Evolutionary conservation across 1,140 invertebrate species (phyloP).

Genomic region (Drosophila albomicans): DNA sequence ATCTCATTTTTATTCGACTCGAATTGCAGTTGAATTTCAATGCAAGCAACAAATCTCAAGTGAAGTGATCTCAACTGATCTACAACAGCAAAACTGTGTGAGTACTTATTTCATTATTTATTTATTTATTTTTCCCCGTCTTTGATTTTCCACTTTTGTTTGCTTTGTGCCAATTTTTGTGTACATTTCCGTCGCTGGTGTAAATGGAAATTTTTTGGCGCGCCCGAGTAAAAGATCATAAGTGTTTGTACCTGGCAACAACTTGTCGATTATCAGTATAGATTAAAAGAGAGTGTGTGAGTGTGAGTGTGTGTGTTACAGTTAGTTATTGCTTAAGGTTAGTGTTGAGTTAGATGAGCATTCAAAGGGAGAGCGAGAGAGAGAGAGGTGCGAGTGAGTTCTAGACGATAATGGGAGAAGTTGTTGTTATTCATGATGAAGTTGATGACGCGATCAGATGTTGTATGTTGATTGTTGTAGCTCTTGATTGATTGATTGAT

Average conservation of each 20-base stretch:
- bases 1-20: not conserved
- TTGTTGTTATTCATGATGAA: too few species aligned
- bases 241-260: slow-evolving; percentile 9
- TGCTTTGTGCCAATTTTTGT: too few species aligned
- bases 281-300: not conserved
- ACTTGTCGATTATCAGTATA: not conserved
- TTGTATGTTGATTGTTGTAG: not conserved
- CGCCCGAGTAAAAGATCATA: not conserved
- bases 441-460: slow-evolving; percentile 33
- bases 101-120: not conserved
- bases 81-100: not conserved
- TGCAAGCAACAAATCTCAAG: not conserved
- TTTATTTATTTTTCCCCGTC: not conserved
- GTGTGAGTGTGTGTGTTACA: slow-evolving; percentile 5
- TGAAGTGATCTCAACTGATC: slow-evolving; percentile 6
- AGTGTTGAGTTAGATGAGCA: slow-evolving; percentile 31
- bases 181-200: slow-evolving; percentile 35
- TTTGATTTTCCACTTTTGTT: not conserved
- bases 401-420: too few species aligned
- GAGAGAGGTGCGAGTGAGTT: slow-evolving; percentile 27
- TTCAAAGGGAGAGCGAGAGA: slow-evolving; percentile 32
- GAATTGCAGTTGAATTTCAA: not conserved
- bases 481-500: slow-evolving; percentile 36
- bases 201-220: slow-evolving; percentile 33
- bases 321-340: slow-evolving; percentile 19